Conservation (phyloP, 2,113 vertebrate genomes). For the Spea multiplicata region DNA sequence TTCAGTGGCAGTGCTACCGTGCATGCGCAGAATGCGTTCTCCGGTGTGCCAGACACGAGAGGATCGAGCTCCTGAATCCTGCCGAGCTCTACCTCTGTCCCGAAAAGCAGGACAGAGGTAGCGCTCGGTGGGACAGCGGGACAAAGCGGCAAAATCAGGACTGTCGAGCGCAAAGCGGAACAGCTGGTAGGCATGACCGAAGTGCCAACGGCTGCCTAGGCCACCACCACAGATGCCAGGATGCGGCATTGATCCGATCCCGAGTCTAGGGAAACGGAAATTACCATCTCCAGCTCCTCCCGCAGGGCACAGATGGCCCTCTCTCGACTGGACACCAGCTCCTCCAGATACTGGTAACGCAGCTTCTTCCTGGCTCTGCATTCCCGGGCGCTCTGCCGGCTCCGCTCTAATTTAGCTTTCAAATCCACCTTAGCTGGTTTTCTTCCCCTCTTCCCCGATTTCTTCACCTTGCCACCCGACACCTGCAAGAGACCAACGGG, state of each 20-base stretch:
- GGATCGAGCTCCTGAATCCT: too few relatives aligned
- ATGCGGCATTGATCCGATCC: too few relatives aligned
- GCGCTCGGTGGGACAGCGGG: too few relatives aligned
- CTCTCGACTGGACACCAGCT: slow-evolving; percentile 93
- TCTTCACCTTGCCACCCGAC: slow-evolving; percentile 91
- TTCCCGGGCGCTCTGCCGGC: slow-evolving; percentile 92
- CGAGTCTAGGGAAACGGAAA: too few relatives aligned
- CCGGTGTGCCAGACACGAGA: too few relatives aligned
- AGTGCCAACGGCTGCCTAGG: neutral
- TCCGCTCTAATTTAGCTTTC: slow-evolving; percentile 95
- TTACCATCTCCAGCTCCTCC: slow-evolving; percentile 97
- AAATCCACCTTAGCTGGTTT: slow-evolving; percentile 96
- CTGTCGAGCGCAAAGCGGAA: too few relatives aligned
- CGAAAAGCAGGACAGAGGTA: too few relatives aligned
- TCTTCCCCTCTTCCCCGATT: slow-evolving; percentile 91
- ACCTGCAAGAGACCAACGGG: slow-evolving; percentile 61
- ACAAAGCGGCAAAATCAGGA: too few relatives aligned
- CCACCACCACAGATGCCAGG: neutral
- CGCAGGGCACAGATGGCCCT: slow-evolving; percentile 92
- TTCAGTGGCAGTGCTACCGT: too few relatives aligned
- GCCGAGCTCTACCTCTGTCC: too few relatives aligned
- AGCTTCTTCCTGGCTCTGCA: slow-evolving; percentile 94
- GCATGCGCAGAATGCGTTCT: too few relatives aligned
- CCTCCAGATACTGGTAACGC: slow-evolving; percentile 94
- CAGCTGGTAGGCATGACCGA: too few relatives aligned